Evolutionary conservation across 2,888 invertebrate species (phyloP).

Genomic region (Rhingia rostrata): DNA sequence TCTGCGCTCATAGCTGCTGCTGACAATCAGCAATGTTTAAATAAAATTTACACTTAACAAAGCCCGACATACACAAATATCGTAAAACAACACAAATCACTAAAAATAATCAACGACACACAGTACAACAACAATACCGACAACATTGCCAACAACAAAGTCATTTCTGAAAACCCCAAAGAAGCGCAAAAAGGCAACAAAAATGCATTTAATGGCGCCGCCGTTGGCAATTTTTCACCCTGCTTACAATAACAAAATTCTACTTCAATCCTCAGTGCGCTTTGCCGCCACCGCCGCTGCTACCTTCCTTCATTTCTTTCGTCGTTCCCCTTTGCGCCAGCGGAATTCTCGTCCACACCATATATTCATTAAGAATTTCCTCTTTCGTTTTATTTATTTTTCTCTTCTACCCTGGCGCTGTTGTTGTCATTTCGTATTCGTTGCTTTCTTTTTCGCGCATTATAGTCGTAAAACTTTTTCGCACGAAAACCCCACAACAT

Average conservation of each 20-base stretch:
- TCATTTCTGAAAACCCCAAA: conserved; percentile 24
- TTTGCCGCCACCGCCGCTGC: not conserved
- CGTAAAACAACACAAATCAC: conserved; percentile 55
- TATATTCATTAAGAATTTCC: conserved; percentile 60
- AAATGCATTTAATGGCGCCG: conserved; percentile 69
- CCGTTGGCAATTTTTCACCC: conserved; percentile 59
- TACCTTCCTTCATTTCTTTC: conserved; percentile 6
- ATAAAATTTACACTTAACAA: conserved; percentile 39
- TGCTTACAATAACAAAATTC: conserved; percentile 50
- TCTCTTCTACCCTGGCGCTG: conserved; percentile 8
- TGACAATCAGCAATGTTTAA: conserved; percentile 9
- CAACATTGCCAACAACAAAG: conserved; percentile 33
- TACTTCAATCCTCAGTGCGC: conserved; percentile 15
- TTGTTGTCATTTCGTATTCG: conserved; percentile 16
- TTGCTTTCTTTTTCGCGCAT: conserved; percentile 16
- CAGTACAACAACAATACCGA: conserved; percentile 31
- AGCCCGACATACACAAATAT: conserved; percentile 1
- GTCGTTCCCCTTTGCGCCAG: conserved; percentile 27
- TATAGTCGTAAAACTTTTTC: conserved; percentile 50
- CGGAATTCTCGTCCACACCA: conserved; percentile 14
- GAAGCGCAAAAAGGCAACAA: conserved; percentile 53
- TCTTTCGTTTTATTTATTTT: conserved; percentile 33
- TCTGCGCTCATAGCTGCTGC: conserved; percentile 16
- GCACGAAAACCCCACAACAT: conserved; percentile 50
- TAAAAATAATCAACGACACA: conserved; percentile 61